Percentiles rank a stretch among this genome's conserved stretches.
phyloP scores from a whole-genome alignment of 1,140 invertebrate species.

The Drosophila tropicalis region DNA sequence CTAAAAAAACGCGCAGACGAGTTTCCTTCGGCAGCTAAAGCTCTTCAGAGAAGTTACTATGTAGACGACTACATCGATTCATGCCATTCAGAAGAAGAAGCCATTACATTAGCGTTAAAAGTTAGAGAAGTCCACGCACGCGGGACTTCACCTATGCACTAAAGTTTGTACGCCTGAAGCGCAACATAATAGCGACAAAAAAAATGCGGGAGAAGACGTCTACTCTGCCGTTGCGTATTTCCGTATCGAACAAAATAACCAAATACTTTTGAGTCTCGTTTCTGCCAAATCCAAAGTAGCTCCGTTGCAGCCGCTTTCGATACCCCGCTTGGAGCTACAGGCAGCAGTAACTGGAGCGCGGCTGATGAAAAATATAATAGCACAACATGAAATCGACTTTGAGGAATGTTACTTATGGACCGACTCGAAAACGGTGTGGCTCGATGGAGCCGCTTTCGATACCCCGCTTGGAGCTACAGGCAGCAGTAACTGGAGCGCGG shows the following conservation, averaged over 20 bases:
- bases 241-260: slow-evolving; percentile 20
- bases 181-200: background rate
- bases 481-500: too few relatives aligned
- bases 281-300: too few relatives aligned
- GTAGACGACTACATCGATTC: slow-evolving; percentile 25
- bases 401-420: too few relatives aligned
- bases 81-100: slow-evolving; percentile 10
- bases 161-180: slow-evolving; percentile 5
- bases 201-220: slow-evolving; percentile 27
- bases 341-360: too few relatives aligned
- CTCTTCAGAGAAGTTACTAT: background rate
- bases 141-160: slow-evolving; percentile 4
- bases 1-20: background rate
- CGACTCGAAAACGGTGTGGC: too few relatives aligned
- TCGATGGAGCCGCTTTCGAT: slow-evolving; percentile 51
- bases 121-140: slow-evolving; percentile 2
- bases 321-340: too few relatives aligned
- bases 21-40: too few relatives aligned
- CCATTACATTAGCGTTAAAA: background rate
- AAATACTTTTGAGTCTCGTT: too few relatives aligned
- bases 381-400: too few relatives aligned
- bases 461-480: too few relatives aligned
- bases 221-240: slow-evolving; percentile 4
- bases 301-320: too few relatives aligned
- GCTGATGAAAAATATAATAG: too few relatives aligned